Base-by-base conservation (phyloP, 2,888 invertebrate genomes). In the Harpalus rufipes region DNA sequence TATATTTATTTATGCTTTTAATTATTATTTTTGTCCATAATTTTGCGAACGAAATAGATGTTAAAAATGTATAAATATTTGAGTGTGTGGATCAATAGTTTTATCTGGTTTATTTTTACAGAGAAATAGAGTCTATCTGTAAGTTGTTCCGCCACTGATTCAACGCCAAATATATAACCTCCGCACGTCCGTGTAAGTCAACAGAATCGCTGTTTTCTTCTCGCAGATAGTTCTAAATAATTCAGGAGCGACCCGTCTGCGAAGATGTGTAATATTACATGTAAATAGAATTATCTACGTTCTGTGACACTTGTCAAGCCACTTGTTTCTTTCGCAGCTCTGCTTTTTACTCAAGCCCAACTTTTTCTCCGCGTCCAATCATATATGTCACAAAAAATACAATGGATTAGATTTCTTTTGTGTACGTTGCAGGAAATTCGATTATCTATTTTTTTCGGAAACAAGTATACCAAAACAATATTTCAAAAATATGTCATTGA, bases 101-200 rank as follows among this genome's bases (percentile, higher is more conserved):
- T 32, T 32, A 32, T 6, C 5, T 5, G 32, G 32, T 32, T 32
- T 32, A 32, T 32, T 2, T 32, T 32, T 32, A 32, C 5, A 32
- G 32, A 4, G 5, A 32, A 32, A 32, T 5, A 32, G 5, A 32
- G 3, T 5, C 32, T 32, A 10, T 51, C 12, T 51, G 44, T 12
- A 51, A 8, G 10, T 51, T 8, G 12, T 12, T 51, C 44, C 44
- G 12, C 44, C 44, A 51, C 44, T 51, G 44, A 84, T 76, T 76
- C 76, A 84, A 21, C 78, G 25, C 76, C 78, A 76, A 84, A 84
- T 84, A 84, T 84, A 84, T 44, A 84, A 76, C 21, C 84, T 6
- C 18, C 59, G 65, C 84, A 84, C 84, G 84, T 84, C 44, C 32
- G 25, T 16, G 65, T 81, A 72, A 82, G 82, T 83, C 83, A 74